phyloP scores from a whole-genome alignment of 1,140 invertebrate genomes.

The Drosophila bipectinata region DNA sequence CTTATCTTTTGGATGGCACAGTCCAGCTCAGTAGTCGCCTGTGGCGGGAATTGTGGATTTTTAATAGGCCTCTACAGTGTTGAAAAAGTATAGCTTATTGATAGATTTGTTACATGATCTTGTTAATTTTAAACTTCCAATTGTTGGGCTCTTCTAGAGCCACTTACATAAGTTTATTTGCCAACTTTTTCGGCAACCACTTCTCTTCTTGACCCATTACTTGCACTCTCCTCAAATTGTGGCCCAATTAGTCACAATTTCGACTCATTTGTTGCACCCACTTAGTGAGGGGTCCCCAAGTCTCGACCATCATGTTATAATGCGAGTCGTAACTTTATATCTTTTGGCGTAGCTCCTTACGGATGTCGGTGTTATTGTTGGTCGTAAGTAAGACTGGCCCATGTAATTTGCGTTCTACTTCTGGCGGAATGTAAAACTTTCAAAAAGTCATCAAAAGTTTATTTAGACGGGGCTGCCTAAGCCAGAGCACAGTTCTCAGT shows the following conservation, averaged over 20 bases:
- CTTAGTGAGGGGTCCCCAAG: conserved; percentile 24
- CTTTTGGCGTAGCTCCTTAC: conserved; percentile 16
- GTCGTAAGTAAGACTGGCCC: conserved; percentile 16
- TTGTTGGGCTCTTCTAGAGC: not conserved
- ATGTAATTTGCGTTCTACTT: conserved; percentile 69
- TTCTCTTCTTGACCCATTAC: conserved; percentile 13
- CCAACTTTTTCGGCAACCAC: not conserved
- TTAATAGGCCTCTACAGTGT: not conserved
- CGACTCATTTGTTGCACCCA: conserved; percentile 33
- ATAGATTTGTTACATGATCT: not conserved
- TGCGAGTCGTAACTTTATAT: conserved; percentile 11
- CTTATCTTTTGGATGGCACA: conserved; percentile 34
- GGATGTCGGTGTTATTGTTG: conserved; percentile 35
- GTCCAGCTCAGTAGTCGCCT: conserved; percentile 23
- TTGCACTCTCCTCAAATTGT: not conserved
- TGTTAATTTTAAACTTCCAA: not conserved
- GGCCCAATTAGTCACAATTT: conserved; percentile 35
- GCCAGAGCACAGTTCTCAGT: conserved; percentile 18
- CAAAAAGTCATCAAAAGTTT: conserved; percentile 79
- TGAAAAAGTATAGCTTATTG: not conserved
- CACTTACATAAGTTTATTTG: not conserved
- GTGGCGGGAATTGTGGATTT: not conserved
- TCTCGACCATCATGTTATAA: conserved; percentile 37
- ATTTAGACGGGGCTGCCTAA: conserved; percentile 58
- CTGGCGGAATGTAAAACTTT: conserved; percentile 67